A percentile compares a stretch with the other conserved stretches of the same genome.
phyloP scores from a whole-genome alignment of 1,140 invertebrate species.

The Drosophila azteca region DNA sequence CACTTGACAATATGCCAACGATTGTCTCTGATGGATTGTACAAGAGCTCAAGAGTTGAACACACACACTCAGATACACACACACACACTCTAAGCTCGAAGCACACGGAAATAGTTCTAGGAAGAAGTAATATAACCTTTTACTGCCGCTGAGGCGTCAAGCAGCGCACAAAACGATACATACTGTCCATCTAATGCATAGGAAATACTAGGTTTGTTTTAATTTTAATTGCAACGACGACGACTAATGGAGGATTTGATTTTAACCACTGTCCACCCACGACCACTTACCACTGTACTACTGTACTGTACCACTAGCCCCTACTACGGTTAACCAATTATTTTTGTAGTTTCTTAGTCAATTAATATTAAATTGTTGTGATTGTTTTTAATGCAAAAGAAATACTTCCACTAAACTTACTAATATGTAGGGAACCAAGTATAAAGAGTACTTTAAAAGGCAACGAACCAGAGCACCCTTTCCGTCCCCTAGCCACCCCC shows the following conservation, averaged over 20 bases:
- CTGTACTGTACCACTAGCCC: slow-evolving; percentile 26
- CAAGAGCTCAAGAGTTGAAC: slow-evolving; percentile 25
- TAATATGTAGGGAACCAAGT: slow-evolving; percentile 62
- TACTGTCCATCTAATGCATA: slow-evolving; percentile 59
- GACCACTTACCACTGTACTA: slow-evolving; percentile 41
- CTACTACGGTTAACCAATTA: slow-evolving; percentile 73
- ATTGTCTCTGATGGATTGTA: slow-evolving; percentile 63
- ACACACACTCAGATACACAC: slow-evolving; percentile 45
- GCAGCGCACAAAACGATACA: slow-evolving; percentile 67
- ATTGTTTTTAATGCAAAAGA: slow-evolving; percentile 81
- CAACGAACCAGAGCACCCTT: slow-evolving; percentile 55
- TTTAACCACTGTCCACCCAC: slow-evolving; percentile 53
- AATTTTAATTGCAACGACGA: slow-evolving; percentile 72
- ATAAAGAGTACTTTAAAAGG: slow-evolving; percentile 68
- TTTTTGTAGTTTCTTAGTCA: slow-evolving; percentile 82
- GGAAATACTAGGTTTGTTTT: slow-evolving; percentile 75
- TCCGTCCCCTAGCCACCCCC: too few species aligned
- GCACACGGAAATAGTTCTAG: slow-evolving; percentile 23
- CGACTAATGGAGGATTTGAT: slow-evolving; percentile 84
- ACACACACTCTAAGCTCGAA: slow-evolving; percentile 12
- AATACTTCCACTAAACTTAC: slow-evolving; percentile 78
- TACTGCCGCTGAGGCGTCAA: slow-evolving; percentile 77
- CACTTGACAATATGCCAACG: slow-evolving; percentile 67
- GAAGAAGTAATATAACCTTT: slow-evolving; percentile 36
- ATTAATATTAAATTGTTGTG: slow-evolving; percentile 83